Conservation (phyloP, 2,888 invertebrate species). For the Nezara viridula region DNA sequence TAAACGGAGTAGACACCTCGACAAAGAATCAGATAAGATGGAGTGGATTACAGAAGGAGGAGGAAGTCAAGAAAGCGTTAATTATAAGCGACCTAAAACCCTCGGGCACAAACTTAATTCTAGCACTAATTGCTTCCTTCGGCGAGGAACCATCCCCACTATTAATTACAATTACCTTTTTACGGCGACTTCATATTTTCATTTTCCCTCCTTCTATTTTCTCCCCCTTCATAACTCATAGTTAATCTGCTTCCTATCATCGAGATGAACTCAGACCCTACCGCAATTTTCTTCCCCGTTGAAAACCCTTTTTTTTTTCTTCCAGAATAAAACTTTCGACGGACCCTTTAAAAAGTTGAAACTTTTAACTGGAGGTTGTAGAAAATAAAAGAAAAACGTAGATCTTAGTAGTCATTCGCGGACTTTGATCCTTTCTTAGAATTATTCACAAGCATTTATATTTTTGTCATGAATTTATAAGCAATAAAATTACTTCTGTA, state of each 20-base stretch:
- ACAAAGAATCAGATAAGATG: slow-evolving; percentile 23
- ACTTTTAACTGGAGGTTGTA: neutral
- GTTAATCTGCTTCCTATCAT: slow-evolving; percentile 54
- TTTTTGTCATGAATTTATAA: neutral
- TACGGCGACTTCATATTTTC: slow-evolving; percentile 56
- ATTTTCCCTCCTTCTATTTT: slow-evolving; percentile 29
- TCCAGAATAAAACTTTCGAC: neutral
- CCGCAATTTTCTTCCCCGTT: neutral
- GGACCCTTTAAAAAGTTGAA: neutral
- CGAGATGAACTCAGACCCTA: slow-evolving; percentile 10
- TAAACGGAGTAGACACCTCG: neutral
- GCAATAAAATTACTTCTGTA: neutral
- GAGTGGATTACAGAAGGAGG: slow-evolving; percentile 23
- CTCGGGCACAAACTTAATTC: slow-evolving; percentile 54
- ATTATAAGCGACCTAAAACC: slow-evolving; percentile 43
- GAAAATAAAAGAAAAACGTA: neutral
- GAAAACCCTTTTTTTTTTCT: neutral
- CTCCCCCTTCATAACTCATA: slow-evolving; percentile 41
- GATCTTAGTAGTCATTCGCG: neutral
- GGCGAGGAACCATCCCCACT: slow-evolving; percentile 44
- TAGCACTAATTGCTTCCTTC: slow-evolving; percentile 52
- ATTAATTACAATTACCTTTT: slow-evolving; percentile 57
- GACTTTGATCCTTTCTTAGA: neutral
- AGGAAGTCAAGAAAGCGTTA: slow-evolving; percentile 42
- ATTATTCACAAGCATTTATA: neutral